Percentiles rank a stretch among this genome's conserved stretches.
Conservation (phyloP, 2,797 vertebrate genomes). For the Phalloptychus januarius region DNA sequence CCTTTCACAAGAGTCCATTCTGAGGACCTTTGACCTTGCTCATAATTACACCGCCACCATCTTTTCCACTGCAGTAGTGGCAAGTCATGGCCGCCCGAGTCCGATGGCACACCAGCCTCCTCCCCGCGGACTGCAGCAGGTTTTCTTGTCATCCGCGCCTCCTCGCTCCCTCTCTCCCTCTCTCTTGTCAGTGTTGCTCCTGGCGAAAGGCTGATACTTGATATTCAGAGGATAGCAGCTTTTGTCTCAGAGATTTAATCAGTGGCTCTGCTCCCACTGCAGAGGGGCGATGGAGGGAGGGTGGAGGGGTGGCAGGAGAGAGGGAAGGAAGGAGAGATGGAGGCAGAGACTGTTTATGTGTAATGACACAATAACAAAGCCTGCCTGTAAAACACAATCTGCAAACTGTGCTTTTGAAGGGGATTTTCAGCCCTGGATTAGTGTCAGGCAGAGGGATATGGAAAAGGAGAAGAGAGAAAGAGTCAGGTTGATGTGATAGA, state of each 20-base stretch:
- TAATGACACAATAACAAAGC: slow-evolving; percentile 87
- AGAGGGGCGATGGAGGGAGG: slow-evolving; percentile 69
- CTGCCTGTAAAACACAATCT: slow-evolving; percentile 82
- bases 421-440: slow-evolving; percentile 81
- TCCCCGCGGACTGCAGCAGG: slow-evolving; percentile 82
- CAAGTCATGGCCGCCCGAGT: slow-evolving; percentile 76
- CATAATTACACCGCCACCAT: slow-evolving; percentile 70
- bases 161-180: slow-evolving; percentile 61
- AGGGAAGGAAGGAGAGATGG: slow-evolving; percentile 74
- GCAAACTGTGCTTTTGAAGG: slow-evolving; percentile 82
- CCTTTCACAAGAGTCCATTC: slow-evolving; percentile 49
- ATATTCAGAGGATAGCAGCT: slow-evolving; percentile 86
- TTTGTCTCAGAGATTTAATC: slow-evolving; percentile 87
- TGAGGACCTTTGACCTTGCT: slow-evolving; percentile 79
- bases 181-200: slow-evolving; percentile 83
- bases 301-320: slow-evolving; percentile 64
- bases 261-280: slow-evolving; percentile 81
- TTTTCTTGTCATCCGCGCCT: slow-evolving; percentile 80
- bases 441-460: slow-evolving; percentile 78
- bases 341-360: slow-evolving; percentile 83
- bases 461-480: slow-evolving; percentile 69
- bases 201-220: slow-evolving; percentile 85
- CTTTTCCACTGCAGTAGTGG: slow-evolving; percentile 72
- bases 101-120: slow-evolving; percentile 77
- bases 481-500: slow-evolving; percentile 77